phyloP scores from a whole-genome alignment of 2,888 invertebrate species.

The Xestobium rufovillosum region DNA sequence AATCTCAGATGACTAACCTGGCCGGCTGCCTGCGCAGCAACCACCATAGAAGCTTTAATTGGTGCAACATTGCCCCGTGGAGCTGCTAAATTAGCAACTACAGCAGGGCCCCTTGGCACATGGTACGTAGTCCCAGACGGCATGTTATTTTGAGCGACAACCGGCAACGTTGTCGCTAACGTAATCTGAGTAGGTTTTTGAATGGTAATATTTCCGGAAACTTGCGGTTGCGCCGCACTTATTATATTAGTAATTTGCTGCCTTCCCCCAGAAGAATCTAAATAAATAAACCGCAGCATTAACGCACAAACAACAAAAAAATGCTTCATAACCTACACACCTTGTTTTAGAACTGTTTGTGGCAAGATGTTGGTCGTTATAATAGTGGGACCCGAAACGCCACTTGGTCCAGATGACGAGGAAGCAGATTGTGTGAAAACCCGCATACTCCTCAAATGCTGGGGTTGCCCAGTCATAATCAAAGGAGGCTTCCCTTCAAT shows the following conservation, averaged over 20 bases:
- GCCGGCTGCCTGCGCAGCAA: constrained; percentile 33
- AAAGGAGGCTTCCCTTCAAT: constrained; percentile 41
- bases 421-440: constrained; percentile 38
- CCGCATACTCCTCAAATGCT: constrained; percentile 39
- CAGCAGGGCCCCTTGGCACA: constrained; percentile 57
- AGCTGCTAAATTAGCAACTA: constrained; percentile 66
- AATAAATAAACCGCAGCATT: too few relatives aligned
- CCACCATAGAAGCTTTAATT: constrained; percentile 39
- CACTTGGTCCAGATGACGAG: constrained; percentile 31
- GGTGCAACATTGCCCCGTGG: constrained; percentile 56
- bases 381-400: constrained; percentile 37
- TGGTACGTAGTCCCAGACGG: constrained; percentile 38
- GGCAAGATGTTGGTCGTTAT: constrained; percentile 44
- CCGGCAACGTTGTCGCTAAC: constrained; percentile 34
- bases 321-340: constrained; percentile 28
- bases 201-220: constrained; percentile 30
- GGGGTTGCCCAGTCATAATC: constrained; percentile 34
- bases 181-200: constrained; percentile 41
- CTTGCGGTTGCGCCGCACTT: constrained; percentile 24
- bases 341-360: constrained; percentile 49
- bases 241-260: constrained; percentile 25
- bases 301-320: neutral
- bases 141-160: constrained; percentile 33
- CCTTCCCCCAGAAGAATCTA: constrained; percentile 23
- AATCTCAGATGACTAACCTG: constrained; percentile 27